Evolutionary conservation across 2,113 vertebrate species (phyloP), one percentile per base, ranked within the genome.

Genomic region (Macquaria australasica): DNA sequence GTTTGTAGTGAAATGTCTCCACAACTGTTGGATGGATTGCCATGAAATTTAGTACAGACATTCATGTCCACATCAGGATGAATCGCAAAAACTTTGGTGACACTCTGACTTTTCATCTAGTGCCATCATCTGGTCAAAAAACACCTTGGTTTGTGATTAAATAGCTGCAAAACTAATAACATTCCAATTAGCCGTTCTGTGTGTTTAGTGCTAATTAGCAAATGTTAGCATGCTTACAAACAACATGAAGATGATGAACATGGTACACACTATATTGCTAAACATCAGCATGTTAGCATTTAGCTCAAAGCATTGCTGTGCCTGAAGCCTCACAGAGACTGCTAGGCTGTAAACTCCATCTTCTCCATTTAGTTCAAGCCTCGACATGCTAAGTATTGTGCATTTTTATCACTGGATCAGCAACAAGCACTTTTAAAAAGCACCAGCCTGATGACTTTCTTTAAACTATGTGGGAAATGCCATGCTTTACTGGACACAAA

Each of bases 321-420:
- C 8, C 37, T 37, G 37, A 4, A 37, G 37, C 37, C 28, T 70
- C 8, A n/a, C 4, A 60, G 25, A 48, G 48, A n/a, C 41, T 1
- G 16, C 1, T 34, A 16, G 23, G 6, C n/a, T 60, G 55, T 45
- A 41, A 56, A 58, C 31, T 55, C 15, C 56, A 8, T 58, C 31
- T 70, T 58, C 31, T 70, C 11, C 5, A 59, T 73, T 41, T 73
- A 58, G 48, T 62, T 58, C 18, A 53, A 50, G 31, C 48, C 4
- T 72, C 25, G 15, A 59, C 60, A 77, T 37, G 23, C 58, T 74
- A 80, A 53, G 80, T 81, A 31, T 67, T 63, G 60, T 77, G 4
- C 63, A n/a, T 87, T 86, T 76, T 83, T 89, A 85, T 89, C 82
- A 72, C 48, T 75, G 3, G 14, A 81, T 82, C 84, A 81, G 53